A percentile compares a stretch with the other conserved stretches of the same genome.
Conservation (phyloP, 2,888 invertebrate genomes). For the Cactoblastis cactorum region DNA sequence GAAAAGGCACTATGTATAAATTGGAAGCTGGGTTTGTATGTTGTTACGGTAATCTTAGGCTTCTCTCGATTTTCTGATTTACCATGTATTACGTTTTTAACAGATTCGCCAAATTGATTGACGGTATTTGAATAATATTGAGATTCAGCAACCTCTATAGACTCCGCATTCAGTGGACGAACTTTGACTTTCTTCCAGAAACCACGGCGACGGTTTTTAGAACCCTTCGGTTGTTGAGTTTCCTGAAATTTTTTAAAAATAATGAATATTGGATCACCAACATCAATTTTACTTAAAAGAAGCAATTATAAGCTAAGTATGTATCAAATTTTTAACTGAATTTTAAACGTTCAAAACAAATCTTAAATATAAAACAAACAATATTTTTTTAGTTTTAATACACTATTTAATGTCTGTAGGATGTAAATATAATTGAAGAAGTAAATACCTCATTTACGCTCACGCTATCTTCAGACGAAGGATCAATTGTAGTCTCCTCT, state of each 20-base stretch:
- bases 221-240: slow-evolving; percentile 43
- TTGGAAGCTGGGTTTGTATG: slow-evolving; percentile 59
- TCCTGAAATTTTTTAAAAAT: slow-evolving; percentile 46
- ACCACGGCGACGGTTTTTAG: slow-evolving; percentile 79
- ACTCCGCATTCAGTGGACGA: slow-evolving; percentile 77
- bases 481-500: slow-evolving; percentile 43
- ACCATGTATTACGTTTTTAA: slow-evolving; percentile 41
- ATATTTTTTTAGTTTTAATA: no score
- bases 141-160: slow-evolving; percentile 88
- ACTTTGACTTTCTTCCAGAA: slow-evolving; percentile 87
- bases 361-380: no score
- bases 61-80: slow-evolving; percentile 42
- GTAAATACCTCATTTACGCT: slow-evolving; percentile 46
- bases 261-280: no score
- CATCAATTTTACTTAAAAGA: no score
- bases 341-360: no score
- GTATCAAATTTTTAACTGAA: no score
- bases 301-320: no score
- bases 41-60: slow-evolving; percentile 48
- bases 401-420: background rate
- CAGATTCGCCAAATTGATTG: slow-evolving; percentile 58
- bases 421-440: background rate
- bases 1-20: slow-evolving; percentile 52
- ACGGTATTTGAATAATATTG: slow-evolving; percentile 83
- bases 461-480: slow-evolving; percentile 36